Conservation (phyloP, 2,888 invertebrate genomes). For the Pollenia amentaria region DNA sequence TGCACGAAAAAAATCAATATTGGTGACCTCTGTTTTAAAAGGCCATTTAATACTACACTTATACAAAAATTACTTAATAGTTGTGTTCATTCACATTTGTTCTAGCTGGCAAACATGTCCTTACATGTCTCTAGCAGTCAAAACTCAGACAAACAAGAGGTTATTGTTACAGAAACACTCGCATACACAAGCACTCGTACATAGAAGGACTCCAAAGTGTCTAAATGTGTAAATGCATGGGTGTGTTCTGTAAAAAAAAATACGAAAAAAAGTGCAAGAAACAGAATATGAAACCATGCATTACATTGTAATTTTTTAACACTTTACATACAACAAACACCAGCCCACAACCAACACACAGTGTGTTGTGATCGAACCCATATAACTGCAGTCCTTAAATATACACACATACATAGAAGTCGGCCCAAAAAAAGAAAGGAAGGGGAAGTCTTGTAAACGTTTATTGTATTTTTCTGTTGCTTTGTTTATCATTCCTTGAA, state of each 20-base stretch:
- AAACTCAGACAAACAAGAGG: slow-evolving; percentile 68
- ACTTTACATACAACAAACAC: slow-evolving; percentile 52
- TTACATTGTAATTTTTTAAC: slow-evolving; percentile 63
- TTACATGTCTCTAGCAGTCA: slow-evolving; percentile 65
- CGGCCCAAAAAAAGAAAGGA: not conserved
- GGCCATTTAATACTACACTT: not conserved
- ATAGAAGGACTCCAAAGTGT: not conserved
- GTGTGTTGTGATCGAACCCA: not conserved
- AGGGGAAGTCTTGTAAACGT: slow-evolving; percentile 65
- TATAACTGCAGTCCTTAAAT: not conserved
- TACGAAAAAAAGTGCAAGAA: not conserved
- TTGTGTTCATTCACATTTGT: slow-evolving; percentile 68
- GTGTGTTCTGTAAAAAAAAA: not conserved
- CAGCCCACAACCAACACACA: too few species aligned
- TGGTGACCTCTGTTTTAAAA: not conserved
- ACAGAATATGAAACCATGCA: slow-evolving; percentile 56
- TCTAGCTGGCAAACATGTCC: slow-evolving; percentile 62
- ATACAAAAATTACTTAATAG: slow-evolving; percentile 26
- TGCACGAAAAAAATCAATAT: too few species aligned
- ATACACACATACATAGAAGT: not conserved
- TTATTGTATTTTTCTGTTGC: slow-evolving; percentile 45
- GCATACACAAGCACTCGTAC: not conserved
- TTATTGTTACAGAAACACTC: slow-evolving; percentile 37
- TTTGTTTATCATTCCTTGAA: slow-evolving; percentile 47
- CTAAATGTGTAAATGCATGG: not conserved